Evolutionary conservation across 2,797 vertebrate genomes (phyloP), one percentile per base, ranked within the genome.

Genomic region (Heterohyrax brucei): DNA sequence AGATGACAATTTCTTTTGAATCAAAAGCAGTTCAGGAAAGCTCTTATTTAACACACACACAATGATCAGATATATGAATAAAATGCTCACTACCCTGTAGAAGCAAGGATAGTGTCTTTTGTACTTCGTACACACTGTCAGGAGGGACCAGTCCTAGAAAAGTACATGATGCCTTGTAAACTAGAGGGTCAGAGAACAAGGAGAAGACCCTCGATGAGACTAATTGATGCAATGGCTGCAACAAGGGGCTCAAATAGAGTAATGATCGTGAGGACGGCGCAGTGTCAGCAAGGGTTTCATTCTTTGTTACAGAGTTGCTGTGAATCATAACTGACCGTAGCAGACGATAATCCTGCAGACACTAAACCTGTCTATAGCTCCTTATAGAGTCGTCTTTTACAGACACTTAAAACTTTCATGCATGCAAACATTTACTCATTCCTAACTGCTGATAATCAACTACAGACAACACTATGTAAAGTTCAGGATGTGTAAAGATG

Each of bases 1-100:
- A 53, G 50, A 13, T 53, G 50, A 53, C 9, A 59, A 86, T 21
- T 21, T 21, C 4, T 66, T 66, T 30, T 79, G 44, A 56, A 48
- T 62, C 19, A 78, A 73, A 76, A 86, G 4, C 7, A 91, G 83
- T 64, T 64, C 46, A 72, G 81, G 2, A 13, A 73, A 96, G 78
- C 24, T 80, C 72, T n/a, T 80, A 70, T 66, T 93, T 94, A 70
- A n/a, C 8, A 81, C 88, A 95, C 3, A 90, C 3, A 81, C 44
- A 66, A 66, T 7, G 24, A 24, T 16, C 7, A 33, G 62, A 79
- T 5, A 73, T 16, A 88, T 79, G n/a, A 81, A 26, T 28, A 68
- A 68, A 26, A 53, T 22, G 21, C 10, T 8, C 22, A 4, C 18
- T 39, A 26, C 3, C 16, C 10, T 5, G 8, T 56, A 56, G 12